Base-by-base conservation (phyloP, 2,797 vertebrate genomes). In the Squalus acanthias region DNA sequence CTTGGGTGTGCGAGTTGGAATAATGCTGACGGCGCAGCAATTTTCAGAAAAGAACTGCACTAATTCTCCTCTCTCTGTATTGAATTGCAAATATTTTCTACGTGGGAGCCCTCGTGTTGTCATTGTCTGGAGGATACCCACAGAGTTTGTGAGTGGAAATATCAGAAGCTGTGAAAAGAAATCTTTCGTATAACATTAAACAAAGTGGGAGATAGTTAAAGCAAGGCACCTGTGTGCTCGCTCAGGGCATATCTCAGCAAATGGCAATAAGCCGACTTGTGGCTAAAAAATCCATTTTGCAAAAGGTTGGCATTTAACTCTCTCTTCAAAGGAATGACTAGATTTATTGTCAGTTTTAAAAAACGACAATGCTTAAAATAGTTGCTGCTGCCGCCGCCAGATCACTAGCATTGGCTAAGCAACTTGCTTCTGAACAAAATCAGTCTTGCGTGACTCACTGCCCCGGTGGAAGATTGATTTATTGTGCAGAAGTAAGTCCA, bases 41-140 rank as follows among this genome's bases (percentile, higher is more conserved):
- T 72, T 95, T 74, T 72, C 12, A 50, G 39, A 60, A 24, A 76
- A 33, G 70, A 76, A 15, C 74, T 93, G n/a, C 65, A 67, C n/a
- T 93, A 15, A 63, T 63, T n/a, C 60, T 63, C 33, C 15, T 20
- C n/a, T 65, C 63, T 22, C 20, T 63, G 17, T 69, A 93, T 93
- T 69, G 91, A 67, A 92, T 92, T 92, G 89, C 33, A 46, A 93
- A 69, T 93, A 67, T 93, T 24, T 69, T 39, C 91, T 5, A 65
- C 24, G 65, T 22, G n/a, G 17, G 65, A 67, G n/a, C 63, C 20
- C 15, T 10, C 2, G 33, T 67, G 20, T 82, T 82, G 39, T 82
- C 82, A 85, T 50, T 50, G 20, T 46, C 17, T 85, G 39, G 15
- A 85, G 46, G 39, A 85, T 50, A 50, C 82, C 82, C 82, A 85